phyloP scores from a whole-genome alignment of 2,797 vertebrate species.

The Premnoplex brunnescens region DNA sequence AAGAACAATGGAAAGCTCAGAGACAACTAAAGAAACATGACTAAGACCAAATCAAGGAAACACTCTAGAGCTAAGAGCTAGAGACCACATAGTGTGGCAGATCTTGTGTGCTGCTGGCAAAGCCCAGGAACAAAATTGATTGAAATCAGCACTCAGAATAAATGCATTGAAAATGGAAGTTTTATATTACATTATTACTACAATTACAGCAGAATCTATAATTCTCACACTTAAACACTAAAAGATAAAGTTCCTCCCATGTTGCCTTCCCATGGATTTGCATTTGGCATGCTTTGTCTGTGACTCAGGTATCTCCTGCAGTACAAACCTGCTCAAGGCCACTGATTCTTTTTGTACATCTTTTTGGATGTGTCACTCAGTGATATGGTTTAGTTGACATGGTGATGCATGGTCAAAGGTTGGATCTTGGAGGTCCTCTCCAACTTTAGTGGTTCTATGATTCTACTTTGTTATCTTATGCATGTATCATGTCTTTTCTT shows the following conservation, averaged over 20 bases:
- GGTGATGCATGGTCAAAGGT: background rate
- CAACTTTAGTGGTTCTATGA: background rate
- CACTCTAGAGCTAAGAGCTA: background rate
- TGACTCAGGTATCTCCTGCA: background rate
- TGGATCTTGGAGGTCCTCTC: background rate
- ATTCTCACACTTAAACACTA: background rate
- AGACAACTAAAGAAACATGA: background rate
- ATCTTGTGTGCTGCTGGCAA: background rate
- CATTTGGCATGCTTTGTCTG: background rate
- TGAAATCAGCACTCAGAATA: background rate
- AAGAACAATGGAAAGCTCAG: background rate
- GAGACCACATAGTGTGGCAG: rapidly evolving
- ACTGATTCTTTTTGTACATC: background rate
- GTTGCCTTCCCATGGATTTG: background rate
- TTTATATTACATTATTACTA: background rate
- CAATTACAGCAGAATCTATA: background rate
- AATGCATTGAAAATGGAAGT: background rate
- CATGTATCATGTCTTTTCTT: background rate
- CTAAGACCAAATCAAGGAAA: background rate
- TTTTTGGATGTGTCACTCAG: background rate
- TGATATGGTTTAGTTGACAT: background rate
- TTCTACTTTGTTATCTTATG: background rate
- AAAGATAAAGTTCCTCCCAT: background rate
- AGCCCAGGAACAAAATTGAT: background rate
- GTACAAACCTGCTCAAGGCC: background rate